Evolutionary conservation across 2,113 vertebrate species (phyloP).

Genomic region (Ceyx cyanopectus): DNA sequence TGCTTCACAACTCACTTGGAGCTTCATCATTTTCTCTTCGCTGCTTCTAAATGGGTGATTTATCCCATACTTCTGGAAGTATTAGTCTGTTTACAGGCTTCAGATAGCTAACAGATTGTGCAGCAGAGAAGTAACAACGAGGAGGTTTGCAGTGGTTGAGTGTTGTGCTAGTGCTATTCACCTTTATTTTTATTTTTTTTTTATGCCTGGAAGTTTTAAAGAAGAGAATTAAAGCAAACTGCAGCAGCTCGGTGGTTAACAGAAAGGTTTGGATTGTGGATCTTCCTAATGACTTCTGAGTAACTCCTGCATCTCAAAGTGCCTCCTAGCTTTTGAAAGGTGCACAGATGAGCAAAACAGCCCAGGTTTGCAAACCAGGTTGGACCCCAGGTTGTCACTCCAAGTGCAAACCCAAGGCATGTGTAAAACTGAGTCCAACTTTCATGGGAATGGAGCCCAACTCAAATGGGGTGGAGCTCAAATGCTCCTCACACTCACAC

Average conservation of each 20-base stretch:
- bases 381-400: neutral
- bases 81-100: conserved; percentile 71
- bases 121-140: conserved; percentile 21
- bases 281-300: neutral
- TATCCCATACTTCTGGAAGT: conserved; percentile 61
- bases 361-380: neutral
- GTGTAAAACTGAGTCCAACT: neutral
- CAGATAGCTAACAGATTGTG: conserved; percentile 63
- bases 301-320: neutral
- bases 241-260: neutral
- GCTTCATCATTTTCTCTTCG: conserved; percentile 72
- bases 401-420: neutral
- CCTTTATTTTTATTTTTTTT: conserved; percentile 2
- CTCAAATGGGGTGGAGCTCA: neutral
- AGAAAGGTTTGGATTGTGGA: neutral
- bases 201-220: neutral
- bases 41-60: conserved; percentile 72
- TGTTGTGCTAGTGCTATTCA: conserved; percentile 17
- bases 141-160: neutral
- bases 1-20: conserved; percentile 64
- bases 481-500: neutral
- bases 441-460: neutral
- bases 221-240: neutral
- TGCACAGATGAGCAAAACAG: neutral
- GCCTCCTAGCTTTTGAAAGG: neutral